Base-by-base conservation (phyloP, 2,797 vertebrate genomes). In the Rousettus madagascariensis region DNA sequence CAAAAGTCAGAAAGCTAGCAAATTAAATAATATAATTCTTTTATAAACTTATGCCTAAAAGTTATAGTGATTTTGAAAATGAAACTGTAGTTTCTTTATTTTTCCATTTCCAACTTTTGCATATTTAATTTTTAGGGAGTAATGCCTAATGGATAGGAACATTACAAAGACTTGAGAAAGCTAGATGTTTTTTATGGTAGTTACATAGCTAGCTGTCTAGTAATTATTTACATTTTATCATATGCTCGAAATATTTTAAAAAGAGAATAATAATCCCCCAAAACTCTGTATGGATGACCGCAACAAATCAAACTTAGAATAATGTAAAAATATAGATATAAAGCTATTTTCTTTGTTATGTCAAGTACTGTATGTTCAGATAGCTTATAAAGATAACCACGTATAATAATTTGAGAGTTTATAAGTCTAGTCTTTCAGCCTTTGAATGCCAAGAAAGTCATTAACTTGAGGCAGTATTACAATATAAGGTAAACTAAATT, bases 91-190 rank as follows among this genome's bases (percentile, higher is more conserved):
- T 75, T 57, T 22, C 71, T 15, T 26, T 36, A n/a, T 69, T 71
- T 90, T 86, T 43, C 69, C n/a, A 66, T 77, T 92, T 59, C 16
- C n/a, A 91, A 65, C 55, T 74, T 94, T 24, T 26, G 4, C 49
- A 61, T 2, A 43, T 91, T 93, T 90, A 68, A 80, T 59, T 93
- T 91, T 93, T 90, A 87, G 53, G 12, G 57, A 46, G 89, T 91
- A 92, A 89, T 84, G 71, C 20, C 69, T 43, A 49, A 66, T 61
- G 33, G n/a, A 49, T 78, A 41, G 49, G 24, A 84, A 88, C 86
- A 79, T 66, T 85, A 51, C 57, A 80, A 89, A 85, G 26, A 22
- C 83, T 79, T 86, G 26, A 91, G 41, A 95, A 90, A 80, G 36
- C 57, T 55, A 69, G 53, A 30, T 63, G 38, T 4, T 38, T 38